These are phyloP conservation scores for Acromyrmex echinatior DNA, from an alignment of 1,140 invertebrate species.

Conservation along the genomic window DNA sequence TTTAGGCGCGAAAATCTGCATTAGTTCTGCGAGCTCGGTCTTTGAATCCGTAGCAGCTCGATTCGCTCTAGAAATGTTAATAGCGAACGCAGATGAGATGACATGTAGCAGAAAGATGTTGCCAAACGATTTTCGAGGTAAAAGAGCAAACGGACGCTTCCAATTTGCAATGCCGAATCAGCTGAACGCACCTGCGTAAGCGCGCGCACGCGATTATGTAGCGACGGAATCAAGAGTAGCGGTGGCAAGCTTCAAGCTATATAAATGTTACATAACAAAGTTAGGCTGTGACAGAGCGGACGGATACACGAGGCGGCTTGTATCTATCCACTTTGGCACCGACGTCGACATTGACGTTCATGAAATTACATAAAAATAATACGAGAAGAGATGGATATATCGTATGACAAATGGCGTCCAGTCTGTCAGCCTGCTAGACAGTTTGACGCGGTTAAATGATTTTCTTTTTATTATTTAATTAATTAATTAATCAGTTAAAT, in stretches of 20 bases:
- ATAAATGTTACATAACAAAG: slow-evolving; percentile 47
- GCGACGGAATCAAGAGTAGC: slow-evolving; percentile 8
- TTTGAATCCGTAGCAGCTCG: no score
- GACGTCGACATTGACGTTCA: slow-evolving; percentile 5
- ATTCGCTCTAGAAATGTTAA: no score
- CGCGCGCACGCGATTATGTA: not conserved
- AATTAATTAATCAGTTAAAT: not conserved
- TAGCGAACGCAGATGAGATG: no score
- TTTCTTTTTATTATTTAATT: not conserved
- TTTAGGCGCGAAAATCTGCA: no score
- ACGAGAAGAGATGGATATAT: not conserved
- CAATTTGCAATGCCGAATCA: no score
- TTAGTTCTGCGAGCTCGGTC: no score
- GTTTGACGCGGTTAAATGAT: not conserved
- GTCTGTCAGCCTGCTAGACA: slow-evolving; percentile 17
- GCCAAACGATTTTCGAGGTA: no score
- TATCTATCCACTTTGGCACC: slow-evolving; percentile 35
- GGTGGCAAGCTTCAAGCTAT: not conserved
- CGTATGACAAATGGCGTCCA: slow-evolving; percentile 12
- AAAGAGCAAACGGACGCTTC: no score
- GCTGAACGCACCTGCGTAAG: not conserved
- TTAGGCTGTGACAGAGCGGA: slow-evolving; percentile 23
- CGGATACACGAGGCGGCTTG: not conserved
- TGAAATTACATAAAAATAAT: slow-evolving; percentile 42
- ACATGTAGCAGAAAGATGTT: no score